Base-by-base conservation (phyloP, 2,797 vertebrate species). In the Epinephelus malabaricus region DNA sequence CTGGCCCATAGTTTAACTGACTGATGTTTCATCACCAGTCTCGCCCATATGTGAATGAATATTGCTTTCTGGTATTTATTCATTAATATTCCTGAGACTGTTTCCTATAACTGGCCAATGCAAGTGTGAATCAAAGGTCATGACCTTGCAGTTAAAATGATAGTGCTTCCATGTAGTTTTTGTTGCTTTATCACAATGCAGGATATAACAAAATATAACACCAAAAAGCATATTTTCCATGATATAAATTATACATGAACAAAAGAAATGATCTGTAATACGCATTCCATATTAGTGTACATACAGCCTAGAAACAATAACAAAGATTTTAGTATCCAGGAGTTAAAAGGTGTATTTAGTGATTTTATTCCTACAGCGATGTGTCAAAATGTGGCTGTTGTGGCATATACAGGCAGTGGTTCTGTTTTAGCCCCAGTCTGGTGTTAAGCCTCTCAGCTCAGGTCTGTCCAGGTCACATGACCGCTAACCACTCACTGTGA, bases 391-490 rank as follows among this genome's bases (percentile, higher is more conserved):
- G 65, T 71, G 68, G 34, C 77, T 46, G 69, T 21, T 79, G 72
- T 66, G 67, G 34, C 61, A 73, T 54, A 54, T 38, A 50, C 17
- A 45, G 72, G 81, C 84, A 72, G 79, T 45, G 83, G 82, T 86
- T 90, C 86, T 72, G 86, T 89, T 87, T 92, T 87, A 89, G 87
- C 81, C 70, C 82, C 53, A 79, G 81, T 75, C 86, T 63, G 78
- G 45, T 49, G 43, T 74, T 93, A 91, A 94, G 93, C 92, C 89
- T 88, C 92, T 93, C 85, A 87, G 91, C 89, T 91, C 89, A 91
- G 88, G 89, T 92, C 93, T 75, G 67, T 78, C 73, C 75, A 68
- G 81, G 92, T 95, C 94, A 95, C 88, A 83, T 95, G 94, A 92
- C 86, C 43, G 34, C 79, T 76, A 89, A 88, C 89, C 92, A 88